Evolutionary conservation across 2,113 vertebrate species (phyloP), one percentile per base, ranked within the genome.

Genomic region (Equus przewalskii): DNA sequence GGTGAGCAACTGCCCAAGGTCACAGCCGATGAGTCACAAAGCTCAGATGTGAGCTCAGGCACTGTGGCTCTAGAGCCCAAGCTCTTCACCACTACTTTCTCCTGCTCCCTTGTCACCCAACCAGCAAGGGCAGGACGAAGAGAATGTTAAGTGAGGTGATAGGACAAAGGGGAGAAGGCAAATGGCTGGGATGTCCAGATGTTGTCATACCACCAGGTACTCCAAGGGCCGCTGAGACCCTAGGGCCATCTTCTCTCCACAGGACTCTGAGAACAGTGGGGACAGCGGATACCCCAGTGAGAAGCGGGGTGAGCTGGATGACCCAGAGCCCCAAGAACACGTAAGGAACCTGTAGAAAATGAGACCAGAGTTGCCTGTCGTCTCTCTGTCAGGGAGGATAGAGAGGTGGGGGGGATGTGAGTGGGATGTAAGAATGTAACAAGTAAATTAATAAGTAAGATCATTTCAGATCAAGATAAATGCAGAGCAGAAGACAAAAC

Each of bases 211-310:
- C n/a, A 2, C 28, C 1, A 13, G n/a, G 19, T 19, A 2, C 49
- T n/a, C 58, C 26, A 83, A 83, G 67, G 41, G 58, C 58, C 67
- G 4, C 91, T 86, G 44, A 69, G 62, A 82, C 70, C 24, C 22
- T 76, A 30, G 26, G 36, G 22, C 36, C 36, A 5, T 80, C 82
- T 84, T 96, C 51, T 90, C 22, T 96, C 60, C 72, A 5, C 89
- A 99, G 99, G 99, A 99, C 58, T 99, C 99, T 28, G 99, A 99
- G 94, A 99, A 99, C 58, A 99, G 99, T n/a, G 99, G 99, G 28
- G 99, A 99, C 98, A 99, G 99, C 11, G 99, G 99, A 15, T 99
- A 98, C 96, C 99, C 99, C 83, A 99, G 99, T 93, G 99, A 99
- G 98, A 99, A 98, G 97, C 99, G 99, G 97, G 99, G 99, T 81